A percentile compares a stretch with the other conserved stretches of the same genome.
Evolutionary conservation across 37 sponge, comb jelly and placozoan genomes (phyloP).

Genomic region (Oopsacas minuta): DNA sequence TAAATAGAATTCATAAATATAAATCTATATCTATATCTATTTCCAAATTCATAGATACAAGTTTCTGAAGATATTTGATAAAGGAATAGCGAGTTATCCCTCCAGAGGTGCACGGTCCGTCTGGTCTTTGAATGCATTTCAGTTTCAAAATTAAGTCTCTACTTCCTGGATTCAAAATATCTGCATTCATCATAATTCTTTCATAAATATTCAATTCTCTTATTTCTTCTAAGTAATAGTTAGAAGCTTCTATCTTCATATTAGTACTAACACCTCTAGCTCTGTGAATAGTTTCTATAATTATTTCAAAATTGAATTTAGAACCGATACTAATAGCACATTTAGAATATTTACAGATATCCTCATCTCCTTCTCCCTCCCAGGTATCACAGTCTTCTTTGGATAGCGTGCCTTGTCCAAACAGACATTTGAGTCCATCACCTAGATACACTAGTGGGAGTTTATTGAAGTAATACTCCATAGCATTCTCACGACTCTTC

Average conservation of each 20-base stretch:
- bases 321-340: neutral
- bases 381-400: neutral
- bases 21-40: no score
- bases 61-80: neutral
- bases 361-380: neutral
- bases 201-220: neutral
- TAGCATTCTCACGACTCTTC: neutral
- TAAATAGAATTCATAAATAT: no score
- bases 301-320: neutral
- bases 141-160: neutral
- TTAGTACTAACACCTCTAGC: neutral
- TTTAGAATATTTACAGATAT: constrained; percentile 10
- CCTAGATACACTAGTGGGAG: neutral
- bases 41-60: neutral
- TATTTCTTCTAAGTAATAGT: neutral
- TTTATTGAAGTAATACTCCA: constrained; percentile 15
- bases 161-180: neutral
- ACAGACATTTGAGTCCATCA: neutral
- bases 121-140: neutral
- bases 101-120: neutral
- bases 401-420: neutral
- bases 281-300: neutral
- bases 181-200: neutral
- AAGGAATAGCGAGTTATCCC: neutral
- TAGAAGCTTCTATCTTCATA: constrained; percentile 13